Evolutionary conservation across 1,140 invertebrate species (phyloP).

Genomic region (Ceratosolen solmsi): DNA sequence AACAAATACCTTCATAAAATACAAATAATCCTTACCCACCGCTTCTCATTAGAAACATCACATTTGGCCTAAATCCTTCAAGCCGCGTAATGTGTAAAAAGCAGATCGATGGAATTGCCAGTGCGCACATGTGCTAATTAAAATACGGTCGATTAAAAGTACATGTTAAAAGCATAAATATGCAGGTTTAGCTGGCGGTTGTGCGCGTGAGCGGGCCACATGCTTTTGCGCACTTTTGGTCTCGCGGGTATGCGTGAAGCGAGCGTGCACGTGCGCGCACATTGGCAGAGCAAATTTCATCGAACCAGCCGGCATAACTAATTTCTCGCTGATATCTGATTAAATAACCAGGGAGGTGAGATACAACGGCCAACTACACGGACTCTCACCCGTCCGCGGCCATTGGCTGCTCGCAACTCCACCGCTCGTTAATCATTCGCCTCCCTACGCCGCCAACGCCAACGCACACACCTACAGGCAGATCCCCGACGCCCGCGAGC

Average conservation of each 20-base stretch:
- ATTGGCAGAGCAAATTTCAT: slow-evolving; percentile 14
- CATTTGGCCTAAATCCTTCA: slow-evolving; percentile 5
- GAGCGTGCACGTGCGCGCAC: neutral
- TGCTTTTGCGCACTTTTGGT: too few relatives aligned
- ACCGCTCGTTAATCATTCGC: slow-evolving; percentile 66
- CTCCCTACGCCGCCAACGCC: slow-evolving; percentile 51
- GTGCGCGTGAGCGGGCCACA: too few relatives aligned
- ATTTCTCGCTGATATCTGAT: slow-evolving; percentile 70
- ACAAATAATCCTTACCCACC: neutral
- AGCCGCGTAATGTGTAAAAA: neutral
- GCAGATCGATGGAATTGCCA: slow-evolving; percentile 10
- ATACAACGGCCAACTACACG: neutral
- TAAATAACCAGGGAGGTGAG: slow-evolving; percentile 65
- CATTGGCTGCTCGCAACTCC: neutral
- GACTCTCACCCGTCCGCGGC: neutral
- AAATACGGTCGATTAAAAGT: slow-evolving; percentile 36
- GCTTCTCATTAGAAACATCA: neutral
- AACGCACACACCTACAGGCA: neutral
- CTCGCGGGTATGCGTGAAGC: neutral
- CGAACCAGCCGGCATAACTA: slow-evolving; percentile 52
- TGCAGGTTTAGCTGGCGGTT: neutral
- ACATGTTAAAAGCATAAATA: slow-evolving; percentile 41
- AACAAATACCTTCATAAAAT: neutral
- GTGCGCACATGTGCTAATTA: slow-evolving; percentile 32
- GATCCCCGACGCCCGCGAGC: slow-evolving; percentile 38